Conservation (phyloP, 2,888 invertebrate genomes). For the Xestoiulus laeticollis region DNA sequence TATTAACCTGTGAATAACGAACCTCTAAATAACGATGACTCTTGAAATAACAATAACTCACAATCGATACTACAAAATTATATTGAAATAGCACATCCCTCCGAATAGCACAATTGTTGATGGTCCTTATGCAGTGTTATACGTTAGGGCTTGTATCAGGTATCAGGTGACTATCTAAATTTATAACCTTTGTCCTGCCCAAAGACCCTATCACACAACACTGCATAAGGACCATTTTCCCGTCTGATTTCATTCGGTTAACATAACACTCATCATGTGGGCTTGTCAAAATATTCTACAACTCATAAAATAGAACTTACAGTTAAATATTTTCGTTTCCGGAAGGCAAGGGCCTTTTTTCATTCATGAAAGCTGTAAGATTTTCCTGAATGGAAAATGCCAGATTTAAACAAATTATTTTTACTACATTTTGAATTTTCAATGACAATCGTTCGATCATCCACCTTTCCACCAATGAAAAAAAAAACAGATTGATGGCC, state of each 20-base stretch:
- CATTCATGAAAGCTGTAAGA: not conserved
- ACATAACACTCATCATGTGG: not conserved
- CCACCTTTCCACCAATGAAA: not conserved
- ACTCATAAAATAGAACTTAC: not conserved
- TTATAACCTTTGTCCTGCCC: too few relatives aligned
- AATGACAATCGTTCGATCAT: not conserved
- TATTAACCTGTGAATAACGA: too few relatives aligned
- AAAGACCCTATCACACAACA: too few relatives aligned
- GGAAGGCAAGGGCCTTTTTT: not conserved
- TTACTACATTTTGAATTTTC: not conserved
- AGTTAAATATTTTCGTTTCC: not conserved
- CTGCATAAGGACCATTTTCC: not conserved
- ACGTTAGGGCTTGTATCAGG: too few relatives aligned
- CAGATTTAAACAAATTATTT: not conserved
- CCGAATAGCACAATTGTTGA: too few relatives aligned
- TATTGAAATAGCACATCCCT: too few relatives aligned
- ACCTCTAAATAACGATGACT: too few relatives aligned
- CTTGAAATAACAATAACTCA: too few relatives aligned
- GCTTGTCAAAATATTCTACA: not conserved
- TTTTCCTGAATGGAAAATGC: not conserved
- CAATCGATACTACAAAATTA: too few relatives aligned
- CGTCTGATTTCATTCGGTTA: not conserved
- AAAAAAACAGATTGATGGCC: not conserved
- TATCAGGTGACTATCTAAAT: too few relatives aligned
- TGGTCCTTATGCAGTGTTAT: too few relatives aligned